Conservation (phyloP, 1,140 invertebrate species). For the Drosophila grimshawi region DNA sequence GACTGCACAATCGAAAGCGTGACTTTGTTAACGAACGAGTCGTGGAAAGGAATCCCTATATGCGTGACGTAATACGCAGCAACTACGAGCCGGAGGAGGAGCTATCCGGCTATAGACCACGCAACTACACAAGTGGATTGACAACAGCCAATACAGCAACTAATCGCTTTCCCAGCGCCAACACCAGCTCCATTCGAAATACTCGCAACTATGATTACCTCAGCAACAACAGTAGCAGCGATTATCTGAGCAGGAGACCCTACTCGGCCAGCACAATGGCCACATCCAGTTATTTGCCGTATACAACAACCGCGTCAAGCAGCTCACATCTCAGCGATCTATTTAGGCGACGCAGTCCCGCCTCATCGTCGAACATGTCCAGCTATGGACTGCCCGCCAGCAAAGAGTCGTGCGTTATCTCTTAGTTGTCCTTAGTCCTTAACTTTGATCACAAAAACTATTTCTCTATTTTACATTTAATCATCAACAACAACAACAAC, state of each 20-base stretch:
- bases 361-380: slow-evolving; percentile 20
- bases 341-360: slow-evolving; percentile 71
- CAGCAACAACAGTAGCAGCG: slow-evolving; percentile 40
- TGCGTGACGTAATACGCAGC: slow-evolving; percentile 69
- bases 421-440: slow-evolving; percentile 47
- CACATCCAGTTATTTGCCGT: slow-evolving; percentile 45
- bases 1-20: slow-evolving; percentile 74
- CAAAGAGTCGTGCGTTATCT: slow-evolving; percentile 84
- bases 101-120: slow-evolving; percentile 59
- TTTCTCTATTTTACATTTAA: slow-evolving; percentile 63
- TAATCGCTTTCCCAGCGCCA: slow-evolving; percentile 68
- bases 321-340: slow-evolving; percentile 69
- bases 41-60: slow-evolving; percentile 82
- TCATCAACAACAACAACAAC: slow-evolving; percentile 26
- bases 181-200: slow-evolving; percentile 31
- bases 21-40: slow-evolving; percentile 82
- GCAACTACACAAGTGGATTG: slow-evolving; percentile 48
- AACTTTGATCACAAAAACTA: slow-evolving; percentile 53
- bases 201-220: slow-evolving; percentile 62
- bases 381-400: slow-evolving; percentile 49
- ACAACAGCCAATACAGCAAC: slow-evolving; percentile 14
- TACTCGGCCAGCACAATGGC: slow-evolving; percentile 27
- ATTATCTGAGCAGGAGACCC: slow-evolving; percentile 55
- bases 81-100: slow-evolving; percentile 58
- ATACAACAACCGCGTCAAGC: slow-evolving; percentile 35